Base-by-base conservation (phyloP, 2,888 invertebrate genomes). In the Mesoligia furuncula region DNA sequence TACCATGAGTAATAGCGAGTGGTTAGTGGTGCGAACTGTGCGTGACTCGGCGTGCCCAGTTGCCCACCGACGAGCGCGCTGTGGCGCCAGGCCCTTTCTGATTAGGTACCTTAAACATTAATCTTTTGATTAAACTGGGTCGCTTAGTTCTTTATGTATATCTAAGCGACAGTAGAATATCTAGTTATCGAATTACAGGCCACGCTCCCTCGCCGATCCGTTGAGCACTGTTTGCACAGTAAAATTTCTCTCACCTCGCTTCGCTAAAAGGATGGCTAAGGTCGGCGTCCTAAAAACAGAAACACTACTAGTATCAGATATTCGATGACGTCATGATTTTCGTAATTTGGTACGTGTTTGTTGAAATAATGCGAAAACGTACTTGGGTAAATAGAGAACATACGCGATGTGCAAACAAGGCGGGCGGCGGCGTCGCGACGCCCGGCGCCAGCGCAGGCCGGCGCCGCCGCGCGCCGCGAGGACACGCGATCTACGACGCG, bases 311-410 rank as follows among this genome's bases (percentile, higher is more conserved):
- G 79, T 75, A 83, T 89, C 83, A 79, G 85, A 88, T 84, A 82
- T 89, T 89, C 45, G 69, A 69, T 90, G 89, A 91, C 91, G 91
- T 92, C 88, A 90, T 85, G 85, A 89, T 91, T 91, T 90, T 91
- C 89, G 89, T 90, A 91, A 90, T 92, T 93, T 90, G 86, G 89
- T 91, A 90, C 88, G 88, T 93, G 92, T 93, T 94, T 94, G 92
- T 92, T 91, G 91, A 91, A 93, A 94, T 93, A 93, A 93, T 93
- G 91, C 88, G 92, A 93, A 93, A 93, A 93, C 90, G 92, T 93
- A 92, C 91, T 93, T 93, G 93, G 93, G 95, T 94, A 95, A 95
- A 95, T 94, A 95, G 94, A 92, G 94, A 93, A 94, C 93, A 93
- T 93, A 93, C 92, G 93, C 92, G 93, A 91, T 91, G 93, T 92